Conservation (phyloP, 2,113 vertebrate genomes). For the Burhinus oedicnemus region DNA sequence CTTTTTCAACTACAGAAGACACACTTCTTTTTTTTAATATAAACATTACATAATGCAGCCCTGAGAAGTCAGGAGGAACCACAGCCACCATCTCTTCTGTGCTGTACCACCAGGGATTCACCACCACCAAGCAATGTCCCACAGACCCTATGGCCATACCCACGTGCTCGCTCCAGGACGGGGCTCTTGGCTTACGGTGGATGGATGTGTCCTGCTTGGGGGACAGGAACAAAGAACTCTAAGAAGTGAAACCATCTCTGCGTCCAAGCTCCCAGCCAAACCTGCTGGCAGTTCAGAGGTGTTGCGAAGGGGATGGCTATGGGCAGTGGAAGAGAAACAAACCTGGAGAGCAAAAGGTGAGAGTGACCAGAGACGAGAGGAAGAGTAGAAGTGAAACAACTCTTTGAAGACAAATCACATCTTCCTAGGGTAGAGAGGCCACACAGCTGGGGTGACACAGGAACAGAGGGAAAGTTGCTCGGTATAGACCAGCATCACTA, state of each 20-base stretch:
- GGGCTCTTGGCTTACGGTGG: accelerated
- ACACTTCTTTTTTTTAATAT: background rate
- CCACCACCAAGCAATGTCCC: background rate
- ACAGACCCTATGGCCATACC: background rate
- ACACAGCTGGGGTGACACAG: background rate
- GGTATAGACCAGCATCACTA: background rate
- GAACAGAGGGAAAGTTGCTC: background rate
- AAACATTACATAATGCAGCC: background rate
- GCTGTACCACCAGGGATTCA: no score
- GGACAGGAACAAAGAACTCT: accelerated
- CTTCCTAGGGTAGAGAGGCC: background rate
- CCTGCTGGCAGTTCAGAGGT: background rate
- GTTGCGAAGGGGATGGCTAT: background rate
- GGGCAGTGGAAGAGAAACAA: background rate
- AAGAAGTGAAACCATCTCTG: background rate
- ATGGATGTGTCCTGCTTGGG: background rate
- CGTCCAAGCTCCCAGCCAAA: background rate
- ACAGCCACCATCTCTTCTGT: background rate
- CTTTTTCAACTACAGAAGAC: background rate
- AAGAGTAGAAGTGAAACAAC: background rate
- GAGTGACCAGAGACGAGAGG: background rate
- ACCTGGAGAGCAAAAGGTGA: background rate
- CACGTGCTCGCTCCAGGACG: background rate
- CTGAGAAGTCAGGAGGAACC: background rate
- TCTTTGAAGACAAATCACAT: background rate